Evolutionary conservation across 2,888 invertebrate genomes (phyloP), one percentile per base, ranked within the genome.

Genomic region (Girardia tigrina): DNA sequence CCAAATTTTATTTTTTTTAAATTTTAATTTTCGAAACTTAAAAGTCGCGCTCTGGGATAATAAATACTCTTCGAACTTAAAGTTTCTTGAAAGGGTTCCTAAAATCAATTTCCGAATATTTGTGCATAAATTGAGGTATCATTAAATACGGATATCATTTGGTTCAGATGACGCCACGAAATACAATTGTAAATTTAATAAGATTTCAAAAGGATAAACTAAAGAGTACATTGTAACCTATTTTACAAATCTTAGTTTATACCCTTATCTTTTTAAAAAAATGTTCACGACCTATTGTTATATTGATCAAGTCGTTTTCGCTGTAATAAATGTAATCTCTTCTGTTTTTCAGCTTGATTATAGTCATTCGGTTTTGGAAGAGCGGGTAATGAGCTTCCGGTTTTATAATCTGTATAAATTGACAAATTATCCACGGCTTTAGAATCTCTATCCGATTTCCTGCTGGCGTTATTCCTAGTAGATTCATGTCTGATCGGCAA

Each of bases 161-260:
- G n/a, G n/a, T n/a, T n/a, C n/a, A n/a, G n/a, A n/a, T n/a, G n/a
- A n/a, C n/a, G n/a, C n/a, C n/a, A n/a, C n/a, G n/a, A n/a, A n/a
- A n/a, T 56, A 56, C 56, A 56, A 12, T 56, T 20, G 23, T 56
- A 12, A 16, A 4, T 56, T 56, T 56, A 56, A 56, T 56, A n/a
- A 23, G 23, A 56, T 56, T 56, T 6, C n/a, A 56, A 56, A 56
- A 23, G 8, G 23, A n/a, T 20, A 56, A 56, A n/a, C n/a, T 20
- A 56, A 56, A 56, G 56, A 12, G 23, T 56, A 56, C 56, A 56
- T 56, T 56, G 56, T 56, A 56, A 56, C 56, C 56, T 56, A 56
- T 56, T 56, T 4, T 56, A 56, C 56, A 56, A 56, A 56, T 56
- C 56, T 56, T 56, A 56, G 56, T 6, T n/a, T n/a, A n/a, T n/a